Conservation (phyloP, 2,797 vertebrate species). For the Gymnopithys bicolor region DNA sequence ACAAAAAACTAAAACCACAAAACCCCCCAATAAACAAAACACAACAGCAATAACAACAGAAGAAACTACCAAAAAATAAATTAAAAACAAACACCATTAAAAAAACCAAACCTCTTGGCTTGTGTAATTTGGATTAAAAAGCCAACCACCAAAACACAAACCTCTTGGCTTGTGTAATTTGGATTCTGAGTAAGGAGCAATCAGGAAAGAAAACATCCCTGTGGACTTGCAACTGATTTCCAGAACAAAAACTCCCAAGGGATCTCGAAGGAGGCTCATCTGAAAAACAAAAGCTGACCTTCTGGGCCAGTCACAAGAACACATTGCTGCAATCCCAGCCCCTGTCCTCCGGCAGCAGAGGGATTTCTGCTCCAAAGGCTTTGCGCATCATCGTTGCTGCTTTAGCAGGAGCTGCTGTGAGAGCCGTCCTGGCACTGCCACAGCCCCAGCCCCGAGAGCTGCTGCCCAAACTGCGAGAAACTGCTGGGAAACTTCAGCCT, state of each 20-base stretch:
- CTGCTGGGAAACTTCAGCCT: neutral
- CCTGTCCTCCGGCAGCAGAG: accelerated
- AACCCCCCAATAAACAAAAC: too few relatives aligned
- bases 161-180: neutral
- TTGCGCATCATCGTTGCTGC: accelerated
- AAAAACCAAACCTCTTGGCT: too few relatives aligned
- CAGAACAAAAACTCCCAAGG: neutral
- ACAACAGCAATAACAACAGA: neutral
- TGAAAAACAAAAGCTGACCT: neutral
- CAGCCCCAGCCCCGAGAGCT: neutral
- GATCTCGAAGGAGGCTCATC: neutral
- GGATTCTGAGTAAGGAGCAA: neutral
- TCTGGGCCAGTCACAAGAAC: neutral
- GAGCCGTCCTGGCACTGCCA: accelerated
- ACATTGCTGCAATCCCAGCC: neutral
- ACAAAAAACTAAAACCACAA: neutral
- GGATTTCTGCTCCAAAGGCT: neutral
- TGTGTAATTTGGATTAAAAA: too few relatives aligned
- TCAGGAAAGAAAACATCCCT: neutral
- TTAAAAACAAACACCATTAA: neutral
- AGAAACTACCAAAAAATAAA: neutral
- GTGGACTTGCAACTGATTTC: neutral
- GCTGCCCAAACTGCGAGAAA: neutral
- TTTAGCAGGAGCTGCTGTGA: neutral
- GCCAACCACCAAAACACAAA: neutral